Conservation (phyloP, 2,888 invertebrate species). For the Tiliacea aurago region DNA sequence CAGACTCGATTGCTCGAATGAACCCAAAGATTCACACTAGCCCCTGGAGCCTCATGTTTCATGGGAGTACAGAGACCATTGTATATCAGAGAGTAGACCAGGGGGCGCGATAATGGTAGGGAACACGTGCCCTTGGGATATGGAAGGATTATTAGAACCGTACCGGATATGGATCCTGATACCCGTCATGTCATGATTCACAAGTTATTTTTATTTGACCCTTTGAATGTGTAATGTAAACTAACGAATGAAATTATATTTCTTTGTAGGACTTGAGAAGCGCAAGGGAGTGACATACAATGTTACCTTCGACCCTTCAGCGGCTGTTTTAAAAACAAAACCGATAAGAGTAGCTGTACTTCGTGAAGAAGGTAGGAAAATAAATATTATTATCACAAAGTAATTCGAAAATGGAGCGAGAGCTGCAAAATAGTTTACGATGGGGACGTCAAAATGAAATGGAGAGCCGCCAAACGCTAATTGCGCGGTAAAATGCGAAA, state of each 20-base stretch:
- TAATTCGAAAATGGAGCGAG: neutral
- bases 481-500: neutral
- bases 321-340: constrained; percentile 84
- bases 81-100: too few relatives aligned
- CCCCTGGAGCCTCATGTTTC: too few relatives aligned
- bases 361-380: constrained; percentile 95
- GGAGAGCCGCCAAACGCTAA: neutral
- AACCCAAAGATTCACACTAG: too few relatives aligned
- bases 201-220: neutral
- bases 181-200: neutral
- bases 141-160: too few relatives aligned
- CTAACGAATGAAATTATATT: neutral
- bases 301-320: constrained; percentile 93
- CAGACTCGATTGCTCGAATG: too few relatives aligned
- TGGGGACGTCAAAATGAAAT: neutral
- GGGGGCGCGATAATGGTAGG: too few relatives aligned
- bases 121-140: too few relatives aligned
- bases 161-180: neutral
- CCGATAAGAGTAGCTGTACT: constrained; percentile 96
- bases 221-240: neutral
- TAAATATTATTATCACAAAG: neutral
- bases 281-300: constrained; percentile 94
- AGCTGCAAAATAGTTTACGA: neutral
- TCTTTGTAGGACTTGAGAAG: constrained; percentile 88
- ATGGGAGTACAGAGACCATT: too few relatives aligned